phyloP scores from a whole-genome alignment of 2,888 invertebrate genomes.

The Orchestes rusci region DNA sequence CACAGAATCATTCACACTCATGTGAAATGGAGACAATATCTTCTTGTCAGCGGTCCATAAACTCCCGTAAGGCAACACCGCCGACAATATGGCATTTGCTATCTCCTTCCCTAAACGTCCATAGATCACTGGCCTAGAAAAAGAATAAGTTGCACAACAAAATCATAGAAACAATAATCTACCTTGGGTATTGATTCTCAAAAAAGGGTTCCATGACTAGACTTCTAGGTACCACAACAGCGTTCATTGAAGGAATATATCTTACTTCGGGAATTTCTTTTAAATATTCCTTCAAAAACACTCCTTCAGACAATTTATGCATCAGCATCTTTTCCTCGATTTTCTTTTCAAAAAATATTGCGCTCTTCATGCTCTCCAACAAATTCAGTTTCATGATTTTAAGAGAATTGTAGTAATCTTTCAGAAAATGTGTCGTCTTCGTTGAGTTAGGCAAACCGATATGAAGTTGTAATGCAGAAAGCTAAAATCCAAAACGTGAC shows the following conservation, averaged over 20 bases:
- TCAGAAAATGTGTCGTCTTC: constrained; percentile 38
- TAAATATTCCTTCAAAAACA: constrained; percentile 26
- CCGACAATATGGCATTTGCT: constrained; percentile 43
- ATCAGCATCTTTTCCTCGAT: constrained; percentile 40
- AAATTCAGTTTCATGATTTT: constrained; percentile 47
- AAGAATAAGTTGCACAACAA: constrained; percentile 9
- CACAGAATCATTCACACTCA: constrained; percentile 39
- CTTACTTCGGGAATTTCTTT: constrained; percentile 33
- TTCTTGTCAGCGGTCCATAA: constrained; percentile 42
- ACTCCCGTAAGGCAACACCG: constrained; percentile 42
- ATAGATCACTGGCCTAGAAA: constrained; percentile 45
- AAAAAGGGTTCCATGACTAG: constrained; percentile 43
- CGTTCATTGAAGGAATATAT: constrained; percentile 45
- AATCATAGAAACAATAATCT: too few species aligned
- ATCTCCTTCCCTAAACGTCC: constrained; percentile 47
- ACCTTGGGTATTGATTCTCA: constrained; percentile 44
- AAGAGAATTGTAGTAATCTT: constrained; percentile 42
- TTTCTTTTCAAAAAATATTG: constrained; percentile 43
- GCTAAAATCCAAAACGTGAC: too few species aligned
- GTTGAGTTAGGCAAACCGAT: constrained; percentile 43
- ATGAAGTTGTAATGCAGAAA: constrained; percentile 43
- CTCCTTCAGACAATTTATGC: constrained; percentile 39
- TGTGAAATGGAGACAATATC: constrained; percentile 40
- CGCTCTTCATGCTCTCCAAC: constrained; percentile 47
- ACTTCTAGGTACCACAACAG: constrained; percentile 45